Conservation (phyloP, 2,888 invertebrate genomes). For the Torymus auratus region DNA sequence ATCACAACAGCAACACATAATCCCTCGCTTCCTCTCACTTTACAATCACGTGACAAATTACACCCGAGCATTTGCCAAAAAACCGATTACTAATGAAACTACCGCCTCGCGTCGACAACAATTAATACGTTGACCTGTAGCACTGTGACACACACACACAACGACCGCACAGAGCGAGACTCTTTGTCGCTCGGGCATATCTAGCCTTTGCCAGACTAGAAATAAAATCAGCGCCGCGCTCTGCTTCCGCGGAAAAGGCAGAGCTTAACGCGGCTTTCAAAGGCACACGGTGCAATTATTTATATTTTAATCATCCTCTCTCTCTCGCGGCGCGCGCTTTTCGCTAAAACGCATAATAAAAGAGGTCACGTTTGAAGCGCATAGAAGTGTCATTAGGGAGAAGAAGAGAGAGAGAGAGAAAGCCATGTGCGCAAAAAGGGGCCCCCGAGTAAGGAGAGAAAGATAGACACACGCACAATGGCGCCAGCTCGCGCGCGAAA, state of each 20-base stretch:
- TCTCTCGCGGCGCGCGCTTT: neutral
- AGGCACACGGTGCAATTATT: slow-evolving; percentile 28
- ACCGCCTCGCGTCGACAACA: too few species aligned
- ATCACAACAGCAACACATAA: too few species aligned
- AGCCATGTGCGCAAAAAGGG: neutral
- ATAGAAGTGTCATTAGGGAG: slow-evolving; percentile 33
- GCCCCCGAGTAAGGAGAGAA: neutral
- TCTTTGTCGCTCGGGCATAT: too few species aligned
- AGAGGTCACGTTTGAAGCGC: slow-evolving; percentile 25
- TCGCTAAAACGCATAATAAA: slow-evolving; percentile 28
- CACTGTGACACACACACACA: too few species aligned
- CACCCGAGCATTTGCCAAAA: too few species aligned
- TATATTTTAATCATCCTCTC: slow-evolving; percentile 45
- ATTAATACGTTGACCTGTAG: too few species aligned
- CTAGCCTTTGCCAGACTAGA: too few species aligned
- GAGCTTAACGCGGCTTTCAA: neutral
- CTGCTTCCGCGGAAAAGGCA: neutral
- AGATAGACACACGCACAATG: neutral
- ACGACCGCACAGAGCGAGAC: too few species aligned
- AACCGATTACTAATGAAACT: too few species aligned
- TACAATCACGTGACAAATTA: too few species aligned
- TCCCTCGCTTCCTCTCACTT: too few species aligned
- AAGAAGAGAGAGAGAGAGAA: neutral
- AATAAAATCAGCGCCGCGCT: too few species aligned
- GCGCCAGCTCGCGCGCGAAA: slow-evolving; percentile 22